These are phyloP conservation scores for Oscheius onirici DNA, from an alignment of 2,888 invertebrate genomes.

Conservation along the genomic window DNA sequence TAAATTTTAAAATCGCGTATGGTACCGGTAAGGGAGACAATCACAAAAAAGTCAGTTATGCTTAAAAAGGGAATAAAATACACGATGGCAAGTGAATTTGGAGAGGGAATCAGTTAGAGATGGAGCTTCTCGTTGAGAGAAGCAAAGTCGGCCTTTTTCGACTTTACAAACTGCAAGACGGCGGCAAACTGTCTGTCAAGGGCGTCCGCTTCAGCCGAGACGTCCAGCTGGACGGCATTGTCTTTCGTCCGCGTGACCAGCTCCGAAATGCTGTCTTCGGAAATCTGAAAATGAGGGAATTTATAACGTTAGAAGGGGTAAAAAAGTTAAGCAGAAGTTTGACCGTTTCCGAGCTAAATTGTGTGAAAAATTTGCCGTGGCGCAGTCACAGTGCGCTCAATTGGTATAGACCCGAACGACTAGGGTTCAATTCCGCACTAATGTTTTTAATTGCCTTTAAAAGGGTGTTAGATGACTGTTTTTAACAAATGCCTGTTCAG, in stretches of 20 bases:
- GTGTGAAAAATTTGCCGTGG: too few species aligned
- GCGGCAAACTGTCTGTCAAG: slow-evolving; percentile 89
- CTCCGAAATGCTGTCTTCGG: slow-evolving; percentile 78
- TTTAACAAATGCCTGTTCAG: too few species aligned
- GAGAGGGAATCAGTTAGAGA: slow-evolving; percentile 3
- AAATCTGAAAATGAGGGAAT: slow-evolving; percentile 76
- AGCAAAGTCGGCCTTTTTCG: slow-evolving; percentile 97
- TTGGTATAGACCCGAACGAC: too few species aligned
- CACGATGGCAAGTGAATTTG: slow-evolving; percentile 5
- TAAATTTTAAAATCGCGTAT: slow-evolving; percentile 34
- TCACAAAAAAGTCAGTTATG: slow-evolving; percentile 20
- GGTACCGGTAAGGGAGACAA: slow-evolving; percentile 26
- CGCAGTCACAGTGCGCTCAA: too few species aligned
- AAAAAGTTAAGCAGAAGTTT: background rate
- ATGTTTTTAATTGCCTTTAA: too few species aligned
- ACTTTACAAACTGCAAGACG: slow-evolving; percentile 86
- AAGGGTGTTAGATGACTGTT: too few species aligned
- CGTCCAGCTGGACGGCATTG: slow-evolving; percentile 90
- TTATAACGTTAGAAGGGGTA: background rate
- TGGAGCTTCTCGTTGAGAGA: slow-evolving; percentile 83
- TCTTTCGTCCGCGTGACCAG: slow-evolving; percentile 91
- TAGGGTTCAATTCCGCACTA: too few species aligned
- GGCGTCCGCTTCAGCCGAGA: slow-evolving; percentile 94
- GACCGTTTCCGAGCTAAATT: too few species aligned
- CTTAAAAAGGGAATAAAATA: background rate